Base-by-base conservation (phyloP, 2,888 invertebrate species). In the Thymelicus sylvestris region DNA sequence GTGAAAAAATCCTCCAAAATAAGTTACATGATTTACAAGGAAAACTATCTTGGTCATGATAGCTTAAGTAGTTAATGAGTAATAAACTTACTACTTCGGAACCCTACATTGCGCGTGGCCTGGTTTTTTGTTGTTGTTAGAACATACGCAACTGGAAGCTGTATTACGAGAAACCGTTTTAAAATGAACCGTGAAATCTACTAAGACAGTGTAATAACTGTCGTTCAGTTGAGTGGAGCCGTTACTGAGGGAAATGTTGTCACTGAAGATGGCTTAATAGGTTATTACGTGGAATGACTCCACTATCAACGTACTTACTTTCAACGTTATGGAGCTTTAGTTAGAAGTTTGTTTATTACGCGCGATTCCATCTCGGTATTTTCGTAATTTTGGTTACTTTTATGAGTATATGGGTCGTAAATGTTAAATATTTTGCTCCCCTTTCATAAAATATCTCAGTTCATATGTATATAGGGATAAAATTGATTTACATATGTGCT, bases 251-350 rank as follows among this genome's bases (percentile, higher is more conserved):
- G 19, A 7, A 52, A 52, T n/a, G 50, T 52, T 19, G 50, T 52
- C 50, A 52, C 50, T 52, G 50, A 52, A 52, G 50, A 52, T 12
- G 50, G 19, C 50, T 52, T 52, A 52, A 52, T 52, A 52, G 50
- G 15, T 52, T 19, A 19, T 52, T 52, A 52, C 50, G 50, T 15
- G 50, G 50, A 52, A 52, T n/a, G 50, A 52, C 15, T 52, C 15
- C 19, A 52, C 50, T 52, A 52, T 19, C 50, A 52, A 19, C 50
- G 50, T 52, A 52, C 19, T 19, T 52, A 12, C 50, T 52, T 52
- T 52, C 50, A 15, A 19, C 50, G 15, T 15, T 52, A 52, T 52
- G 15, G 19, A 19, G 50, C 19, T 52, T 52, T 52, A 52, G 15
- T 50, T 50, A n/a, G 50, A 50, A 50, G 50, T 52, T 52, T 52